Evolutionary conservation across 2,797 vertebrate genomes (phyloP).

Genomic region (Austrolebias charrua): DNA sequence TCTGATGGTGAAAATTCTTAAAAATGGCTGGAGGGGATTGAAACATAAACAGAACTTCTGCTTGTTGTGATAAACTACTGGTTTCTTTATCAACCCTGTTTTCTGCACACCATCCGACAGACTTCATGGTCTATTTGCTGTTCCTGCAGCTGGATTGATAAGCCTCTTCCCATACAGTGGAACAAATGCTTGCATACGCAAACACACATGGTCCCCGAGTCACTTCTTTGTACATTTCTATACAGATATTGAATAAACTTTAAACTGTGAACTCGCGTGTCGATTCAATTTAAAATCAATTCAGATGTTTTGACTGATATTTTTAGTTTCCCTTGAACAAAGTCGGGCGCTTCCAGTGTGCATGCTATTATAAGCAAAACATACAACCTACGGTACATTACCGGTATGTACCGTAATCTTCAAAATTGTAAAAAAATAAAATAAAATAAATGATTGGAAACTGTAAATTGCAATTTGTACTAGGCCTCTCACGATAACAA

Average conservation of each 20-base stretch:
- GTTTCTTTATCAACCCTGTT: constrained; percentile 80
- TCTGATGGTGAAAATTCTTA: constrained; percentile 41
- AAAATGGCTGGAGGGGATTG: constrained; percentile 33
- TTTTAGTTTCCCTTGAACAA: too few species aligned
- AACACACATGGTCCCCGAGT: constrained; percentile 8
- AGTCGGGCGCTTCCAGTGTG: too few species aligned
- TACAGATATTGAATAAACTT: background rate
- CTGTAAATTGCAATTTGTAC: too few species aligned
- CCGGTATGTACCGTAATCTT: too few species aligned
- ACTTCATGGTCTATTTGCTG: constrained; percentile 57
- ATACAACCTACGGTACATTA: too few species aligned
- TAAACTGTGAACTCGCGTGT: too few species aligned
- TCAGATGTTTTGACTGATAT: too few species aligned
- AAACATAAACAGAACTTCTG: constrained; percentile 48
- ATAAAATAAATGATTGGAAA: too few species aligned
- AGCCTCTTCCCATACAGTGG: constrained; percentile 68
- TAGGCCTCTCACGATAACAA: too few species aligned
- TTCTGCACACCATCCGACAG: constrained; percentile 66
- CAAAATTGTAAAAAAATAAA: too few species aligned
- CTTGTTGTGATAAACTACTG: constrained; percentile 65
- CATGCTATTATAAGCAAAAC: too few species aligned
- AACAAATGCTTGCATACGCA: constrained; percentile 34
- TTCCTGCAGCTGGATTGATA: constrained; percentile 75
- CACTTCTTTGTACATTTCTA: background rate
- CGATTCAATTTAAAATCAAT: too few species aligned